Evolutionary conservation across 1,140 invertebrate species (phyloP), one percentile per base, ranked within the genome.

Genomic region (Drosophila pandora): DNA sequence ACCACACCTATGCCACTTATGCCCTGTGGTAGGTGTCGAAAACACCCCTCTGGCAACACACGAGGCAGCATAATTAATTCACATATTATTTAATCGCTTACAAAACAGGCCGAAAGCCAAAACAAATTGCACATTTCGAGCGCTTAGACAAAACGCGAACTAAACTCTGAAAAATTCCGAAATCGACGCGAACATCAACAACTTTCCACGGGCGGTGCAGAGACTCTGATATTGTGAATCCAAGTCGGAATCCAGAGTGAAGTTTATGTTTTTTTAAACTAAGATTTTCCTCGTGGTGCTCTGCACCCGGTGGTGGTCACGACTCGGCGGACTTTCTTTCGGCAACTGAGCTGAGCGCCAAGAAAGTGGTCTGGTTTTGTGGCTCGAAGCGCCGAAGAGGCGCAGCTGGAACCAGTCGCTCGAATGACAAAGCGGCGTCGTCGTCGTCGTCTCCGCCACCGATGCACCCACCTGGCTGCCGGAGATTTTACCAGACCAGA

Each of bases 321-420:
- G 78, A 81, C 70, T 81, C 62, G 82, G 73, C 64, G 87, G 89
- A 90, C 89, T 90, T 90, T 90, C 89, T 90, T 90, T 90, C 78
- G 80, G 80, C 88, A 84, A 90, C 89, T 90, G 84, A 90, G 79
- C 83, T 74, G 71, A 69, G 63, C 69, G 72, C 59, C 88, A 90
- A 85, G 88, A 90, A 90, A 90, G 88, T 88, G 83, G 79, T 88
- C 83, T 87, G 80, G 83, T 88, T 87, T 87, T 87, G 83, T 88
- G 77, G 80, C 58, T 76, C 65, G 63, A 71, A 65, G 67, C 32
- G 30, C 25, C 49, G 72, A 67, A 85, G 43, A 47, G 43, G 43
- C 41, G 41, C 41, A 17, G 41, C 41, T 43, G 41, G 41, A 43
- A 43, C 41, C 41, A 43, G 41, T 43, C 41, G 17, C n/a, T 21